Percentiles rank a stretch among this genome's conserved stretches.
phyloP scores from a whole-genome alignment of 2,113 vertebrate species.

The Phylloscopus whistleri region DNA sequence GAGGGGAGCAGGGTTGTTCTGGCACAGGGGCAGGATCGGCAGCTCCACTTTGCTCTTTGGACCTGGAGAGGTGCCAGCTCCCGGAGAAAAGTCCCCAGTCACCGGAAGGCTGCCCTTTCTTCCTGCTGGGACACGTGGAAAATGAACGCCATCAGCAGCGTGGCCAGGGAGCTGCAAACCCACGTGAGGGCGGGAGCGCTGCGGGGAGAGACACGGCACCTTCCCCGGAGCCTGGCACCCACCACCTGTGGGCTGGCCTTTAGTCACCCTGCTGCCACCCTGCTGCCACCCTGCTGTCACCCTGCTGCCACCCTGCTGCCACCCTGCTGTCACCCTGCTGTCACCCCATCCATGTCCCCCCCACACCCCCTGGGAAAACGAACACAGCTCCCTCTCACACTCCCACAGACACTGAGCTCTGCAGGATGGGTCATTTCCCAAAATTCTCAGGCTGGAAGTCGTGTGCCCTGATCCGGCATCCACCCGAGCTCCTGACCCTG shows the following conservation, averaged over 20 bases:
- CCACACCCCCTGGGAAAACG: neutral
- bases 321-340: neutral
- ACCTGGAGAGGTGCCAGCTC: neutral
- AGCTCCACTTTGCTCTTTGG: neutral
- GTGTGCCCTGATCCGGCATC: neutral
- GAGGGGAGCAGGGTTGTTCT: neutral
- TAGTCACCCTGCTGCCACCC: neutral
- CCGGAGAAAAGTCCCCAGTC: neutral
- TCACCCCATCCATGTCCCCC: neutral
- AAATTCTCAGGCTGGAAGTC: neutral
- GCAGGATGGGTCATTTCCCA: neutral
- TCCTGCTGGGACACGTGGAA: neutral
- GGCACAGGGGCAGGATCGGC: rapidly evolving
- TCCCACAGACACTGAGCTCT: rapidly evolving
- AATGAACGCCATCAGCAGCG: rapidly evolving
- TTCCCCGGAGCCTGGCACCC: neutral
- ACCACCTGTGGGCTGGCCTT: neutral
- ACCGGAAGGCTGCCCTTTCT: neutral
- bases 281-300: neutral
- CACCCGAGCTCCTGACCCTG: neutral
- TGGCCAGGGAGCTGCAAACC: neutral
- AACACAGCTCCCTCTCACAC: neutral
- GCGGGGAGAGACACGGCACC: neutral
- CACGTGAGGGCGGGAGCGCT: rapidly evolving
- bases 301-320: neutral